phyloP scores from a whole-genome alignment of 1,140 invertebrate species.

The Periplaneta americana region DNA sequence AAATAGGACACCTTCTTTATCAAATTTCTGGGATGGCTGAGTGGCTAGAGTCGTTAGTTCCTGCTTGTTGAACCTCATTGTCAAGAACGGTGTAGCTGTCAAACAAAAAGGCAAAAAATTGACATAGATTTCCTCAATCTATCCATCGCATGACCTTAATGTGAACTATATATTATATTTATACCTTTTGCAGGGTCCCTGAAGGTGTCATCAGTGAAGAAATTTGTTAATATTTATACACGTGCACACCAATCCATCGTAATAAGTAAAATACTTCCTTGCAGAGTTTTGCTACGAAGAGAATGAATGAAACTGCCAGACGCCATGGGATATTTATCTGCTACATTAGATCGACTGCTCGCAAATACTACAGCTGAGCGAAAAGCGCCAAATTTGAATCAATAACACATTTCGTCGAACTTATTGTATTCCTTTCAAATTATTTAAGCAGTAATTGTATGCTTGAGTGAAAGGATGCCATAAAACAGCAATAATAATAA shows the following conservation, averaged over 20 bases:
- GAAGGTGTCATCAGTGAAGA: background rate
- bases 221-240: background rate
- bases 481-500: too few relatives aligned
- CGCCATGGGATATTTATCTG: background rate
- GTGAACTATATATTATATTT: background rate
- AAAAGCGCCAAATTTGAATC: background rate
- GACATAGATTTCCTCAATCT: background rate
- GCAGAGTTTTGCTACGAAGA: background rate
- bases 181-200: background rate
- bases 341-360: background rate
- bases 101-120: background rate
- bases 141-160: background rate
- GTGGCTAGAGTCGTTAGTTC: slow-evolving; percentile 78
- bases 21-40: slow-evolving; percentile 82
- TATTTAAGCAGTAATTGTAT: too few relatives aligned
- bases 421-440: too few relatives aligned
- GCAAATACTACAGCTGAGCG: background rate
- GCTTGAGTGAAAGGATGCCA: too few relatives aligned
- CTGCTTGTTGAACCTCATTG: slow-evolving; percentile 88
- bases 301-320: background rate
- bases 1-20: slow-evolving; percentile 84
- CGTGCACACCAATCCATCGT: background rate
- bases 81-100: slow-evolving; percentile 24
- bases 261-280: background rate
- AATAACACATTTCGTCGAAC: too few relatives aligned